Conservation (phyloP, 2,113 vertebrate species). For the Vulpes ferrilata region DNA sequence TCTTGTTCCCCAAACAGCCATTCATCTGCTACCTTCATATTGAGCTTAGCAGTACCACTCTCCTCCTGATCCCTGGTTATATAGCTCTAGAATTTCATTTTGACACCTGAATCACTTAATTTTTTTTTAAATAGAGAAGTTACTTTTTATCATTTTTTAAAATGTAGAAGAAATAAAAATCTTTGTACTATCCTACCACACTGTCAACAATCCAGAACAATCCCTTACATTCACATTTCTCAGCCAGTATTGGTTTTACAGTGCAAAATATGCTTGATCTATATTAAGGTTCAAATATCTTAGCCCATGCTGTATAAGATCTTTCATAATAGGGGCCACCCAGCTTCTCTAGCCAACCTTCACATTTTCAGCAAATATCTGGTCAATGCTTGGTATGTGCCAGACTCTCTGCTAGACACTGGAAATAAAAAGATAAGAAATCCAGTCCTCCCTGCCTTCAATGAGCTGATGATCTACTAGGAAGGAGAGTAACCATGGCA, state of each 20-base stretch:
- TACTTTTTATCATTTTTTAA: neutral
- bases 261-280: neutral
- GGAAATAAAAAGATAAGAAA: neutral
- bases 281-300: neutral
- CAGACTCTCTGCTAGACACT: neutral
- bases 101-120: neutral
- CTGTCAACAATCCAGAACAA: neutral
- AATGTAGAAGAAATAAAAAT: neutral
- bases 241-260: neutral
- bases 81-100: neutral
- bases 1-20: neutral
- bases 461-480: neutral
- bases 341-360: neutral
- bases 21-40: neutral
- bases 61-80: neutral
- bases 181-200: neutral
- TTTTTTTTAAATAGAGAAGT: neutral
- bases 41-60: too few relatives aligned
- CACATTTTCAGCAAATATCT: neutral
- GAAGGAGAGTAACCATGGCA: neutral
- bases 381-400: neutral
- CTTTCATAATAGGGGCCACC: neutral
- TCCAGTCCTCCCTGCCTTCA: neutral
- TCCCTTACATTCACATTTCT: neutral
- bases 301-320: neutral